A percentile compares a stretch with the other conserved stretches of the same genome.
These are phyloP conservation scores for Rhagoletis pomonella DNA, from an alignment of 1,140 invertebrate species.

Conservation along the genomic window DNA sequence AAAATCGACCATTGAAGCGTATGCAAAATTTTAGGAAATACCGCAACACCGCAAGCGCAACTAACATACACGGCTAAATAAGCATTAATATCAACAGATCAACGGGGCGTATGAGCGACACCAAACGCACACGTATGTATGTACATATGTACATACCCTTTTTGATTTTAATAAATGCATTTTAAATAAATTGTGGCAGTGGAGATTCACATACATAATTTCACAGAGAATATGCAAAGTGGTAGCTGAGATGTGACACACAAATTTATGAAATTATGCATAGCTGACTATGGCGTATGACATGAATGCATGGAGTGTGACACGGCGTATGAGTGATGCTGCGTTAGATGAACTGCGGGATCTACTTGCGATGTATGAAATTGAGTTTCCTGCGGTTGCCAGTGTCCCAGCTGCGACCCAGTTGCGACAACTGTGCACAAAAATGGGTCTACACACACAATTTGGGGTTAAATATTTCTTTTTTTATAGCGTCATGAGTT, in stretches of 20 bases:
- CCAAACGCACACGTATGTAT: neutral
- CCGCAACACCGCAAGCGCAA: neutral
- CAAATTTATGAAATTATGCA: too few relatives aligned
- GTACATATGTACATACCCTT: neutral
- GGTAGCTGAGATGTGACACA: too few relatives aligned
- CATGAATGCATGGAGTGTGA: neutral
- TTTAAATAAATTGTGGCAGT: neutral
- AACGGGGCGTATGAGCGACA: slow-evolving; percentile 3
- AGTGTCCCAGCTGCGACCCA: too few relatives aligned
- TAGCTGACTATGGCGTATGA: too few relatives aligned
- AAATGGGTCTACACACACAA: too few relatives aligned
- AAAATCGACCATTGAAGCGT: neutral
- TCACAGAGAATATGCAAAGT: neutral
- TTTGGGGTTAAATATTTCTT: too few relatives aligned
- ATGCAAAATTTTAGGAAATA: neutral
- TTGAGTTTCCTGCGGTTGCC: too few relatives aligned
- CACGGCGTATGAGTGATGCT: neutral
- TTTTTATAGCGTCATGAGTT: too few relatives aligned
- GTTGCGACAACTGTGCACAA: too few relatives aligned
- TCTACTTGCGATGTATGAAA: too few relatives aligned
- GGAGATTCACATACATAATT: slow-evolving; percentile 5
- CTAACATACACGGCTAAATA: neutral
- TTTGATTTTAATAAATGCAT: neutral
- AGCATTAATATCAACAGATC: neutral
- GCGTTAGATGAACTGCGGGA: too few relatives aligned